Conservation (phyloP, 2,888 invertebrate genomes). For the Cerceris ruficornis region DNA sequence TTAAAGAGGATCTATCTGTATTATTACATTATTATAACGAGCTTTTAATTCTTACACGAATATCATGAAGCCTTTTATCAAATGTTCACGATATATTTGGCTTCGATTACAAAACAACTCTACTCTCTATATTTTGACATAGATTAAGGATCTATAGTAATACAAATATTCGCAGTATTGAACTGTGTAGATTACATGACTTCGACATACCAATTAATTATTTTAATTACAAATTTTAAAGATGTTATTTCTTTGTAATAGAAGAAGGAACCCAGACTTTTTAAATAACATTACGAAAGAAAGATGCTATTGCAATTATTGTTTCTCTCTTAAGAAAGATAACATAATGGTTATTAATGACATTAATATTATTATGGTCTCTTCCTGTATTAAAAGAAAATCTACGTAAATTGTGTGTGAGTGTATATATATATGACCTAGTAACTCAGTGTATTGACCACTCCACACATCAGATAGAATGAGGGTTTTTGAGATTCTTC, state of each 20-base stretch:
- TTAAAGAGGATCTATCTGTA: conserved; percentile 44
- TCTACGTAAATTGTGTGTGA: neutral
- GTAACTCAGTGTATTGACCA: too few relatives aligned
- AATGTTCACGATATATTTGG: conserved; percentile 23
- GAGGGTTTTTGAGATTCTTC: too few relatives aligned
- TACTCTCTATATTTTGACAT: conserved; percentile 40
- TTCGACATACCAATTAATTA: conserved; percentile 1
- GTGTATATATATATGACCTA: neutral
- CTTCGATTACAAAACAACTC: conserved; percentile 29
- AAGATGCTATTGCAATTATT: conserved; percentile 3
- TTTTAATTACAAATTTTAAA: neutral
- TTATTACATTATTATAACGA: conserved; percentile 38
- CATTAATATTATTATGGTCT: neutral
- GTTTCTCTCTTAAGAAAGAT: neutral
- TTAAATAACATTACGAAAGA: neutral
- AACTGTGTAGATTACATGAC: conserved; percentile 19
- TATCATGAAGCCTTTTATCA: conserved; percentile 32
- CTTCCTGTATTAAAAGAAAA: neutral
- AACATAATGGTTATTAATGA: neutral
- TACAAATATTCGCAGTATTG: conserved; percentile 27
- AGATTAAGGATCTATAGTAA: conserved; percentile 24
- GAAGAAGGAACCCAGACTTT: neutral
- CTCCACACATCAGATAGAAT: too few relatives aligned
- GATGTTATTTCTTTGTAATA: neutral
- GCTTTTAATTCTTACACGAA: conserved; percentile 33